Evolutionary conservation across 2,797 vertebrate species (phyloP), one percentile per base, ranked within the genome.

Genomic region (Platyrinchus mystaceus): DNA sequence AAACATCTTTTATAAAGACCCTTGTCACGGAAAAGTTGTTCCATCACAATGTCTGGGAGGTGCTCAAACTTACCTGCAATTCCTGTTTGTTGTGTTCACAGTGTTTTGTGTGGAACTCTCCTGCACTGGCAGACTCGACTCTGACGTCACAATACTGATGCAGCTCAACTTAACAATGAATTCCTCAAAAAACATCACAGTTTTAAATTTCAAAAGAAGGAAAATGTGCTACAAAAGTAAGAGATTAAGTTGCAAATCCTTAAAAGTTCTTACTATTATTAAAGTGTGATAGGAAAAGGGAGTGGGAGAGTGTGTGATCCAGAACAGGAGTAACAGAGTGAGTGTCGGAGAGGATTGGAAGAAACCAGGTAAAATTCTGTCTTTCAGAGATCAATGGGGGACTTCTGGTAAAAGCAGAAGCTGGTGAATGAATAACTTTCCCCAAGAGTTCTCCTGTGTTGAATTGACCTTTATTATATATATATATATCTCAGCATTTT

Each of bases 211-310:
- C 98, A 99, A 99, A 97, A 98, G 99, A 96, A 99, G 99, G 99
- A 99, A 99, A 99, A 99, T 99, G 98, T 99, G 99, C 98, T 99
- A 99, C 96, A 99, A 98, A 98, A 98, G 99, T 99, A 98, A 98
- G 99, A 74, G 50, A 67, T 80, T 3, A 39, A 27, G 36, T 91
- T 96, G 84, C 41, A 39, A 84, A 43, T 75, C 4, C n/a, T 44
- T 15, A 3, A 6, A 34, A 30, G 14, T 8, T 87, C 43, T 68
- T 64, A 18, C 9, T 44, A 10, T 73, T 39, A 3, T 63, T 36
- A 3, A 50, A 43, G 32, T 36, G 4, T 37, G 22, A 17, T 20
- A 53, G 47, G 73, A 73, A 34, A 62, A 92, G 41, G 11, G 26
- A 34, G 19, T 32, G n/a, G 71, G 60, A 20, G 55, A 15, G 12